Conservation (phyloP, 2,113 vertebrate species). For the Oriolus oriolus region DNA sequence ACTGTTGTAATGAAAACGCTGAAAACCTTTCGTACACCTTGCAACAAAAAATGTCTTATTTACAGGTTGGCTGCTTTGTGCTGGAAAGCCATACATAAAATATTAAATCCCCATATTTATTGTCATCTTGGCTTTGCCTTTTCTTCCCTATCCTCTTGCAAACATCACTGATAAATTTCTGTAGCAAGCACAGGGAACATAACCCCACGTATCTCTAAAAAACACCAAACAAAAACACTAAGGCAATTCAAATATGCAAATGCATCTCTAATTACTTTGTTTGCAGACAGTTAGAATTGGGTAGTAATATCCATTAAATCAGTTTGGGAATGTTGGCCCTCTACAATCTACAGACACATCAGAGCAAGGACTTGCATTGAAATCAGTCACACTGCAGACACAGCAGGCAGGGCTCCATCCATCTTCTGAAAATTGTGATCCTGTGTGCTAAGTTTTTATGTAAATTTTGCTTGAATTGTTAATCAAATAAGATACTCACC, state of each 20-base stretch:
- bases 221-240: background rate
- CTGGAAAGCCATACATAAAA: background rate
- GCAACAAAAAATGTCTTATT: background rate
- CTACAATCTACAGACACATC: background rate
- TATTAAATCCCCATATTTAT: background rate
- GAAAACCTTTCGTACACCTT: background rate
- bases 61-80: background rate
- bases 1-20: background rate
- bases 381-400: background rate
- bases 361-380: background rate
- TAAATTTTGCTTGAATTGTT: conserved; percentile 7
- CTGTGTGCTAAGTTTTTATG: background rate
- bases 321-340: background rate
- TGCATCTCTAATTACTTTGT: background rate
- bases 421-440: background rate
- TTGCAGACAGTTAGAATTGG: background rate
- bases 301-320: background rate
- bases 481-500: background rate
- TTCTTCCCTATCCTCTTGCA: background rate
- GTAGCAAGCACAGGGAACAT: background rate
- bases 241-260: background rate
- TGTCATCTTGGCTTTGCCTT: background rate
- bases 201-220: background rate
- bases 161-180: background rate
- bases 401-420: background rate